Percentiles rank a stretch among this genome's conserved stretches.
Evolutionary conservation across 64 coral and sea anemone species (phyloP).

Genomic region (Montipora capricornis): DNA sequence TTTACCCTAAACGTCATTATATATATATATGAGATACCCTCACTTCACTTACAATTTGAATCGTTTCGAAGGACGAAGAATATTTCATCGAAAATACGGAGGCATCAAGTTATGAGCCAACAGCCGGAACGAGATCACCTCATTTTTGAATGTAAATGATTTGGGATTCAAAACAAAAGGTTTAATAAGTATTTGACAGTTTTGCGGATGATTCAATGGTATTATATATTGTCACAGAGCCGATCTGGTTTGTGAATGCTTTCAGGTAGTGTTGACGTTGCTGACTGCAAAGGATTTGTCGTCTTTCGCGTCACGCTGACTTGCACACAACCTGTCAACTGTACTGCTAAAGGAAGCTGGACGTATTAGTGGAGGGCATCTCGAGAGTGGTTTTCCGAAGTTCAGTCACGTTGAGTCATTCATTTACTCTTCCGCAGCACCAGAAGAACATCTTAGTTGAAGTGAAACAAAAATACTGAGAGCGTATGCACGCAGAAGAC

Average conservation of each 20-base stretch:
- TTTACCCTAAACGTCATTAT: not conserved
- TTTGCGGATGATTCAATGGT: not conserved
- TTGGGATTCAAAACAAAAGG: conserved; percentile 12
- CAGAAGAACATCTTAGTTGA: not conserved
- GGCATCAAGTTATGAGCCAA: not conserved
- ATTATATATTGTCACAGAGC: conserved; percentile 25
- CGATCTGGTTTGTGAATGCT: conserved; percentile 19
- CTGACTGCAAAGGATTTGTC: not conserved
- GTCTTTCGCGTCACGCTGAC: not conserved
- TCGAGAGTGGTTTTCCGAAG: not conserved
- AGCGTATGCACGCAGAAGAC: not conserved
- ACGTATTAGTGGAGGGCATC: not conserved
- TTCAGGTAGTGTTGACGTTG: not conserved
- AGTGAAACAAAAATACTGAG: too few relatives aligned
- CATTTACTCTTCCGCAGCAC: not conserved
- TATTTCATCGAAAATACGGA: not conserved
- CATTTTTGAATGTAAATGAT: conserved; percentile 12
- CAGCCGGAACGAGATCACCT: not conserved
- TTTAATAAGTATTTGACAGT: not conserved
- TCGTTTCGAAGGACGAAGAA: not conserved
- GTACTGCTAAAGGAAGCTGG: not conserved
- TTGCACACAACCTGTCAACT: not conserved
- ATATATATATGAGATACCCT: not conserved
- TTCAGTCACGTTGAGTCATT: conserved; percentile 13
- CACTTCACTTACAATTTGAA: not conserved